Evolutionary conservation across 2,797 vertebrate genomes (phyloP).

Genomic region (Protonibea diacanthus): DNA sequence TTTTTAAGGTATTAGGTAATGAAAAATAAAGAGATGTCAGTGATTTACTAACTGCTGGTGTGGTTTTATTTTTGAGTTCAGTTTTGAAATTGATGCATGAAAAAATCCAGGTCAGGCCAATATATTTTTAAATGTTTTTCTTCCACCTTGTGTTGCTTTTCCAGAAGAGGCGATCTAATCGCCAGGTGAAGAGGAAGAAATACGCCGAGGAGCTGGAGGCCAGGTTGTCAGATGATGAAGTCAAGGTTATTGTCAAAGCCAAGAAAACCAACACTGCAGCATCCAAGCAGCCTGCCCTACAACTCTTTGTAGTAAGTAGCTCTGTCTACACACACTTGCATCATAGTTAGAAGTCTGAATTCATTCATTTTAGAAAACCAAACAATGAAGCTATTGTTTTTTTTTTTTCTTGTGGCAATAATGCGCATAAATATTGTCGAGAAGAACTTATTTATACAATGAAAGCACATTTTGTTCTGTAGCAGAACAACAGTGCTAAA

Average conservation of each 20-base stretch:
- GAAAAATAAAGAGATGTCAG: neutral
- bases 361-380: neutral
- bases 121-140: conserved; percentile 24
- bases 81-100: neutral
- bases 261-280: conserved; percentile 89
- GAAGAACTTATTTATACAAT: neutral
- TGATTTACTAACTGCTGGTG: neutral
- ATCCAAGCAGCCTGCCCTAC: conserved; percentile 89
- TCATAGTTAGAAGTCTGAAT: neutral
- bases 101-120: neutral
- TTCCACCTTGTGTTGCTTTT: conserved; percentile 38
- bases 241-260: conserved; percentile 91
- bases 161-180: conserved; percentile 98
- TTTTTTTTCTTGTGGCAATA: neutral
- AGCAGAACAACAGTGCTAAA: conserved; percentile 12
- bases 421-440: neutral
- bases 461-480: conserved; percentile 11
- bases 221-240: conserved; percentile 93
- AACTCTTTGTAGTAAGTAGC: conserved; percentile 95
- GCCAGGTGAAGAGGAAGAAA: conserved; percentile 97
- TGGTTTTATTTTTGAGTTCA: neutral
- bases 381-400: neutral
- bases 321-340: neutral
- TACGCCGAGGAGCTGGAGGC: conserved; percentile 95
- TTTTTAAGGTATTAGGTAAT: neutral